Evolutionary conservation across 2,797 vertebrate genomes (phyloP), one percentile per base, ranked within the genome.

Genomic region (Prunella strophiata): DNA sequence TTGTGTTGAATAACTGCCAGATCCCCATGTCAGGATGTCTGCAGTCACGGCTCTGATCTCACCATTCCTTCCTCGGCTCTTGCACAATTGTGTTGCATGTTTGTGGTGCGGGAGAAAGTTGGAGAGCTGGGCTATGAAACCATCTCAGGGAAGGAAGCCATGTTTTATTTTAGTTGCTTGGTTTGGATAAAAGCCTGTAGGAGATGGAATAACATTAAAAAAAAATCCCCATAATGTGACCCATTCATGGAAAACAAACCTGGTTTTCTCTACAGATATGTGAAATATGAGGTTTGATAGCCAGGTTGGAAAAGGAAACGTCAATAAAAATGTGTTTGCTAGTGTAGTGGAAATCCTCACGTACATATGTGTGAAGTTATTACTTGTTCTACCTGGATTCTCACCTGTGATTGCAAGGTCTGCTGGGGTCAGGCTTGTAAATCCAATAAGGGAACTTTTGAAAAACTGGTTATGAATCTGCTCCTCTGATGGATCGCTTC

Each of bases 1-100:
- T 97, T 98, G 94, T 96, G 97, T 97, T 97, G 97, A 98, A 97
- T 97, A 96, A 93, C 95, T 98, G 97, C 98, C 98, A 98, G 98
- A 97, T 97, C 97, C 95, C 91, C 93, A 92, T 94, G 96, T 95
- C 97, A 98, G 97, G 97, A 97, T 98, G 97, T 97, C 96, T 95
- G 96, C 96, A 97, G 95, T 97, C 97, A 94, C 79, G 95, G 98
- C 98, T 97, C 94, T 96, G 97, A 98, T 95, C 96, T 98, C 97
- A 95, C 89, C 62, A 87, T 96, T 92, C 79, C 88, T 91, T 94
- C 90, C 88, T 94, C 45, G 40, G 59, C 94, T 71, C 21, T 96
- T 97, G 95, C 90, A 85, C 96, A 97, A 97, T 91, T 95, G 91
- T 95, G 58, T 89, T 94, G 96, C 97, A 96, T 97, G 95, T 94